phyloP scores from a whole-genome alignment of 2,888 invertebrate species.

The Nemoura dubitans region DNA sequence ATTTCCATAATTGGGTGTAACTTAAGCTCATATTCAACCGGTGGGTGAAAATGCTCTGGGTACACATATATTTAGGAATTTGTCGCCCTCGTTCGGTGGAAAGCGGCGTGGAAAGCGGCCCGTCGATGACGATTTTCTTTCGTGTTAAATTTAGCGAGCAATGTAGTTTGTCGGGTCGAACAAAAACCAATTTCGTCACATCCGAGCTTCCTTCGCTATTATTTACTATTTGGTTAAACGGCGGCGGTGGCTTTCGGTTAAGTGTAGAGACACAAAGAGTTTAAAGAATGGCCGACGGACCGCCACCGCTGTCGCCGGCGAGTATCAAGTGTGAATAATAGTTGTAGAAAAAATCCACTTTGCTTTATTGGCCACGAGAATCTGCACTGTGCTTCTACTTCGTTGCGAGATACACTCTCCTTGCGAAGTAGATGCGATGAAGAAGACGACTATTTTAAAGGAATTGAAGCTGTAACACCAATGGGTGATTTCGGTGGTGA shows the following conservation, averaged over 20 bases:
- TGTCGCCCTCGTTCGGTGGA: background rate
- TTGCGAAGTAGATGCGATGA: background rate
- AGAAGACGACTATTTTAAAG: constrained; percentile 22
- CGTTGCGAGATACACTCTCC: background rate
- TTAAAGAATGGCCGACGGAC: background rate
- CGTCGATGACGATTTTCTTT: constrained; percentile 7
- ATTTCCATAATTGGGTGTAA: background rate
- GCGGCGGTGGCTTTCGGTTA: constrained; percentile 7
- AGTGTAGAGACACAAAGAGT: background rate
- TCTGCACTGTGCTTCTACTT: background rate
- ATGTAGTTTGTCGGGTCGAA: background rate
- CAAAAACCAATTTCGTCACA: constrained; percentile 15
- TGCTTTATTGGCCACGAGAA: constrained; percentile 15
- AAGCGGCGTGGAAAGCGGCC: background rate
- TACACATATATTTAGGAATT: background rate
- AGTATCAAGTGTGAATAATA: constrained; percentile 33
- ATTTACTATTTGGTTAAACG: constrained; percentile 28
- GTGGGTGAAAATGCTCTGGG: background rate
- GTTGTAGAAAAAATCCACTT: constrained; percentile 25
- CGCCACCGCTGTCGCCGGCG: background rate
- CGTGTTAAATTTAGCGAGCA: constrained; percentile 5
- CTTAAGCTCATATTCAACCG: background rate
- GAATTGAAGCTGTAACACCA: constrained; percentile 14
- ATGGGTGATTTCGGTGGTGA: constrained; percentile 22
- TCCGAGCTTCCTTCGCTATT: background rate